Conservation (phyloP, 2,888 invertebrate species). For the Ornithoptera priamus region DNA sequence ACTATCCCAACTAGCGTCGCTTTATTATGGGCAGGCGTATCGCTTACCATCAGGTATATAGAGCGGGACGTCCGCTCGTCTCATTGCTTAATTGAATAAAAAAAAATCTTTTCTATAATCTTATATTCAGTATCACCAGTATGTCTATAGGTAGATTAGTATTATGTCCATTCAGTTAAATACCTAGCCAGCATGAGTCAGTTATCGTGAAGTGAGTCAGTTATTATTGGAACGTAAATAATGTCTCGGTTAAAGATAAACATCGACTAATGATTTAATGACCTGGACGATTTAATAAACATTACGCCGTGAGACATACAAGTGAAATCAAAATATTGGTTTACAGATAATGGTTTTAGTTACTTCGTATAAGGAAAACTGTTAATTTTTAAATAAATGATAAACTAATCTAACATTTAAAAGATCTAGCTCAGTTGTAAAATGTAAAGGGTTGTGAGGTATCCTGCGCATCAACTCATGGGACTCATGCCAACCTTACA, state of each 20-base stretch:
- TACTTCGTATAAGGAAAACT: not conserved
- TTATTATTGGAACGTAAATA: constrained; percentile 25
- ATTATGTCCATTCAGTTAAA: not conserved
- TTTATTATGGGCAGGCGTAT: no score
- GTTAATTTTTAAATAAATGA: not conserved
- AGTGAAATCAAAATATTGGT: constrained; percentile 34
- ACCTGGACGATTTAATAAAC: constrained; percentile 32
- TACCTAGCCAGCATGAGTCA: constrained; percentile 20
- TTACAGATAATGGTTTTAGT: constrained; percentile 12
- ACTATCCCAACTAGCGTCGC: no score
- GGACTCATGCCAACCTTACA: no score
- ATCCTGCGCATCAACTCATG: no score
- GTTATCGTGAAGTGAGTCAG: constrained; percentile 7
- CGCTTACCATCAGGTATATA: no score
- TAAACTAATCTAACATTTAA: not conserved
- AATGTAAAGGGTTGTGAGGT: no score
- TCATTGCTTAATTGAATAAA: no score
- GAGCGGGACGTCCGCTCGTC: no score
- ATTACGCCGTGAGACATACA: constrained; percentile 32
- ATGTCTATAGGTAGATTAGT: not conserved
- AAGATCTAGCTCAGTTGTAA: not conserved
- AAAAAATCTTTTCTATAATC: no score
- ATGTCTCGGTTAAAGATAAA: constrained; percentile 26
- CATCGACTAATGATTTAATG: constrained; percentile 28
- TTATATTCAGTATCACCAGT: no score